Evolutionary conservation across 1,140 invertebrate species (phyloP).

Genomic region (Diuraphis noxia): DNA sequence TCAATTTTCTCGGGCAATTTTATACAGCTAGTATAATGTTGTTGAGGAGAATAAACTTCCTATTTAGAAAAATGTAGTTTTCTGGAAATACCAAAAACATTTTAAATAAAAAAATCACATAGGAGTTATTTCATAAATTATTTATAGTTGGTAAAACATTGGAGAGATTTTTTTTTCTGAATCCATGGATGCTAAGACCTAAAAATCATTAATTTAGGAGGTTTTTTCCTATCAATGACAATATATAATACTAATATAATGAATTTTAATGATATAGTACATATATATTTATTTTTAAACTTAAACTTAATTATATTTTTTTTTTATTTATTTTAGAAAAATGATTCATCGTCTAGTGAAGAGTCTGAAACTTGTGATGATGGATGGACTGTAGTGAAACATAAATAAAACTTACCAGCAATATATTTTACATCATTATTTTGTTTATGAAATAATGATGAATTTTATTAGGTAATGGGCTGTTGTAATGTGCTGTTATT

Average conservation of each 20-base stretch:
- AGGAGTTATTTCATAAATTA: too few relatives aligned
- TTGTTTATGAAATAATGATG: constrained; percentile 16
- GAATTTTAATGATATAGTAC: not conserved
- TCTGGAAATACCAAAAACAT: too few relatives aligned
- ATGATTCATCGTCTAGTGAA: constrained; percentile 36
- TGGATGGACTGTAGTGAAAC: constrained; percentile 50
- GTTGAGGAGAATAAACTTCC: too few relatives aligned
- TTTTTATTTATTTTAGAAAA: not conserved
- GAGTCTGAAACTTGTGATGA: constrained; percentile 6
- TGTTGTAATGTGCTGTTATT: not conserved
- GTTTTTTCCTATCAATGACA: too few relatives aligned
- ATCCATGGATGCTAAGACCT: too few relatives aligned
- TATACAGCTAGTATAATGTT: too few relatives aligned
- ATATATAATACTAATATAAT: not conserved
- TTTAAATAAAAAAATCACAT: too few relatives aligned
- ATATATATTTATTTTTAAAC: not conserved
- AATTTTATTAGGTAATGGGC: not conserved
- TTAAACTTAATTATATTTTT: not conserved
- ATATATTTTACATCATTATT: not conserved
- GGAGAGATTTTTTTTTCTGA: too few relatives aligned
- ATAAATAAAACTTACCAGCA: constrained; percentile 20
- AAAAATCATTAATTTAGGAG: too few relatives aligned
- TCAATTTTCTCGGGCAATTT: not conserved
- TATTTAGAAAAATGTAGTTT: too few relatives aligned
- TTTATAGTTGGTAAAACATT: too few relatives aligned